A percentile compares a stretch with the other conserved stretches of the same genome.
phyloP scores from a whole-genome alignment of 2,888 invertebrate species.

The Arctia plantaginis region DNA sequence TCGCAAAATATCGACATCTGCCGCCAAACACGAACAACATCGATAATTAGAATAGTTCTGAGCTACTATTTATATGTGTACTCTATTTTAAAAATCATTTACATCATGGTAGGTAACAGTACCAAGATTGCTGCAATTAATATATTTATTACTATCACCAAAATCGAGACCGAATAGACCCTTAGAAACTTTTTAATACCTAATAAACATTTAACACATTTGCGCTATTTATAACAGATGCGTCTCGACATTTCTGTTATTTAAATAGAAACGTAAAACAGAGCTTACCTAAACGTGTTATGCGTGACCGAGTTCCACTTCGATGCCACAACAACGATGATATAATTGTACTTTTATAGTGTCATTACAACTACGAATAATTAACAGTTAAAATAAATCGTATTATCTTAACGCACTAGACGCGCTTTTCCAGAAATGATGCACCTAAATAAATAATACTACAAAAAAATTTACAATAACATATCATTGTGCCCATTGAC shows the following conservation, averaged over 20 bases:
- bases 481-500: conserved; percentile 67
- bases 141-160: neutral
- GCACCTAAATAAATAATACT: conserved; percentile 20
- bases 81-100: too few species aligned
- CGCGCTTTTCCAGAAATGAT: conserved; percentile 3
- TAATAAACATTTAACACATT: conserved; percentile 6
- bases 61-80: too few species aligned
- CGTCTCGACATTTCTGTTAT: conserved; percentile 21
- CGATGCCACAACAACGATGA: conserved; percentile 26
- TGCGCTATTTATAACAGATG: conserved; percentile 12
- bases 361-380: neutral
- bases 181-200: neutral
- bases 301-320: conserved; percentile 42
- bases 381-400: conserved; percentile 1
- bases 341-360: conserved; percentile 25
- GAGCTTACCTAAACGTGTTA: conserved; percentile 29
- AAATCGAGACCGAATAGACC: neutral
- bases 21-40: neutral
- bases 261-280: conserved; percentile 49
- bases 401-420: conserved; percentile 7
- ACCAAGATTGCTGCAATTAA: too few species aligned
- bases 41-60: neutral
- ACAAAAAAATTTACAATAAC: conserved; percentile 55
- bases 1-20: neutral
- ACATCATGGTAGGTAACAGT: too few species aligned